Conservation (phyloP, 2,797 vertebrate genomes). For the Dipus sagitta region DNA sequence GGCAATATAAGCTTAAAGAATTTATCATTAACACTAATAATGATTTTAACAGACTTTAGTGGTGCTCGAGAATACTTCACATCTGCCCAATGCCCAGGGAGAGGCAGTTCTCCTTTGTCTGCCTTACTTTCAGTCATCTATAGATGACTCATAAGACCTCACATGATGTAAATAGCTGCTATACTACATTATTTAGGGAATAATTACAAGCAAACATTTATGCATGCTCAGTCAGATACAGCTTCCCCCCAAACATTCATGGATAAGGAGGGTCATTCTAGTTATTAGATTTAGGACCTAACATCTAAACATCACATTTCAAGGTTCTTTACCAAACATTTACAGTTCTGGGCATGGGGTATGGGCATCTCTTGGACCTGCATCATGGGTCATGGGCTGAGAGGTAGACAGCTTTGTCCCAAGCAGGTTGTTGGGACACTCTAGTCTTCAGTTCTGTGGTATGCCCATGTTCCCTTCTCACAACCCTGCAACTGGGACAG, state of each 20-base stretch:
- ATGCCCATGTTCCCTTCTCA: neutral
- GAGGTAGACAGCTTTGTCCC: neutral
- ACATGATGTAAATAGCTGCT: neutral
- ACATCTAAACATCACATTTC: too few species aligned
- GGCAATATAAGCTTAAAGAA: neutral
- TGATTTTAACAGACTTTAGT: neutral
- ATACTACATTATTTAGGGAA: too few species aligned
- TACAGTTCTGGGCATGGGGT: neutral
- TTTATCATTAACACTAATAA: neutral
- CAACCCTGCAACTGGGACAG: neutral
- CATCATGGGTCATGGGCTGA: accelerated
- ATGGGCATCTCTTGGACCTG: accelerated
- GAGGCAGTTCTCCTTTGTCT: neutral
- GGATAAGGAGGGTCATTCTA: accelerated
- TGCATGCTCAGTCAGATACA: accelerated
- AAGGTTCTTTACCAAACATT: neutral
- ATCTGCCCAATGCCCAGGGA: neutral
- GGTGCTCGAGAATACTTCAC: neutral
- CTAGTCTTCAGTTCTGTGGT: too few species aligned
- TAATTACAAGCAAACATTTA: neutral
- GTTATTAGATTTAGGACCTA: neutral
- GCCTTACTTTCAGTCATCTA: neutral
- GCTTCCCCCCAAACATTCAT: too few species aligned
- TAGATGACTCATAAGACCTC: too few species aligned
- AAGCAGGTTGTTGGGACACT: accelerated